These are phyloP conservation scores for Pantherophis alleghaniensis DNA, from an alignment of 2,797 vertebrate genomes.

Conservation along the genomic window DNA sequence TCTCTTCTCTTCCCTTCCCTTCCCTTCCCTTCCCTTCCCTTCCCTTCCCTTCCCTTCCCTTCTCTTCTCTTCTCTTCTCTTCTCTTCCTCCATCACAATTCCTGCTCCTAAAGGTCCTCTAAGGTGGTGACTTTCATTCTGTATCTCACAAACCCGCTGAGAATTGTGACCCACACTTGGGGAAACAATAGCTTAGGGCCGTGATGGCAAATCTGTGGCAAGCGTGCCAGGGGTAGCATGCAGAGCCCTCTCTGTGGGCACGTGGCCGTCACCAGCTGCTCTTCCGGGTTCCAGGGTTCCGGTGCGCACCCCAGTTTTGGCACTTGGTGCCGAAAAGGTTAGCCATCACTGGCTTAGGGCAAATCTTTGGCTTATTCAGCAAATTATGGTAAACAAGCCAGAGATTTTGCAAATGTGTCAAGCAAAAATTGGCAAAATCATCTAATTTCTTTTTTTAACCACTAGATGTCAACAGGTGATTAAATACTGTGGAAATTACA, in stretches of 20 bases:
- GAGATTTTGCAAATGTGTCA: not conserved
- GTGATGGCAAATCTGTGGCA: too few relatives aligned
- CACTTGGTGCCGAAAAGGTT: too few relatives aligned
- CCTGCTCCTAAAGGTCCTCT: not conserved
- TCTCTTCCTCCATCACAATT: not conserved
- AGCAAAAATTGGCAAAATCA: not conserved
- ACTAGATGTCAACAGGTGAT: slow-evolving; percentile 11
- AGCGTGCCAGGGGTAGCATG: too few relatives aligned
- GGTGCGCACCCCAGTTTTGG: too few relatives aligned
- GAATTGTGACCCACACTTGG: not conserved
- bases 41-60: too few relatives aligned
- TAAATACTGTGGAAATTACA: not conserved
- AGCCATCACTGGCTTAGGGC: not conserved
- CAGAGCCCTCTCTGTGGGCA: too few relatives aligned
- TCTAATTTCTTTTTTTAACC: not conserved
- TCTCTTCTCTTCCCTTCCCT: not conserved
- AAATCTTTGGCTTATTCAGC: not conserved
- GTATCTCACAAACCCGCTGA: not conserved
- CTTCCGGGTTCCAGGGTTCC: too few relatives aligned
- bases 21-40: not conserved
- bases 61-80: too few relatives aligned
- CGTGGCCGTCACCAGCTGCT: too few relatives aligned
- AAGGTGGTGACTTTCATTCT: not conserved
- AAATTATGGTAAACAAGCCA: not conserved
- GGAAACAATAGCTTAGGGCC: not conserved